Conservation (phyloP, 2,888 invertebrate genomes). For the Sericinus montela region DNA sequence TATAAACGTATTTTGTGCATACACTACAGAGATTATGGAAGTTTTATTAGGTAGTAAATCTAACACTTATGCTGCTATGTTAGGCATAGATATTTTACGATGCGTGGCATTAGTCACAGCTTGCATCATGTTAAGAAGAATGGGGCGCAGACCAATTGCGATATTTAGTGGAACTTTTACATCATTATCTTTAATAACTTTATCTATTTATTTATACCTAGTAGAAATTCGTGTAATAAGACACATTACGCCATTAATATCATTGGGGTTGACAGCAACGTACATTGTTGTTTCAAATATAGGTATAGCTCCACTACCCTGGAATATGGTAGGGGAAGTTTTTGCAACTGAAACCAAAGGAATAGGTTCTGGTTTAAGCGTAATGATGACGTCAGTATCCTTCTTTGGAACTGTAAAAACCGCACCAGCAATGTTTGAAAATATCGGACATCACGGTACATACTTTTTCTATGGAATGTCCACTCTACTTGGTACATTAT, state of each 20-base stretch:
- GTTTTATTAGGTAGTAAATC: slow-evolving; percentile 72
- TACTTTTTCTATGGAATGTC: slow-evolving; percentile 82
- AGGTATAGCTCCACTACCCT: slow-evolving; percentile 83
- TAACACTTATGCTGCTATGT: slow-evolving; percentile 81
- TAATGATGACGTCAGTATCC: slow-evolving; percentile 82
- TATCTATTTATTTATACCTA: slow-evolving; percentile 72
- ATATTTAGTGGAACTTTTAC: slow-evolving; percentile 82
- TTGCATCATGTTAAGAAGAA: slow-evolving; percentile 79
- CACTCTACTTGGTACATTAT: slow-evolving; percentile 79
- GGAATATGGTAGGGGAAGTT: slow-evolving; percentile 87
- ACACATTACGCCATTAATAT: slow-evolving; percentile 50
- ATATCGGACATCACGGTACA: slow-evolving; percentile 78
- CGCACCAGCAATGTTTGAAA: slow-evolving; percentile 79
- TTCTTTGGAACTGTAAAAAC: slow-evolving; percentile 84
- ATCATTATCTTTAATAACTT: slow-evolving; percentile 72
- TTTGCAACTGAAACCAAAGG: slow-evolving; percentile 83
- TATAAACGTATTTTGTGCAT: slow-evolving; percentile 85
- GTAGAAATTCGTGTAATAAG: slow-evolving; percentile 40
- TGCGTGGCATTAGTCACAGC: slow-evolving; percentile 79
- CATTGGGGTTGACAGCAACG: slow-evolving; percentile 73
- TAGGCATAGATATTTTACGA: slow-evolving; percentile 82
- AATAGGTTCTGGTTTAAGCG: slow-evolving; percentile 83
- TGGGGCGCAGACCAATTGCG: slow-evolving; percentile 82
- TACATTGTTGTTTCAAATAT: slow-evolving; percentile 80
- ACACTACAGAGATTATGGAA: slow-evolving; percentile 83